A percentile compares a stretch with the other conserved stretches of the same genome.
These are phyloP conservation scores for Lucinisca nassula DNA, from an alignment of 2,888 invertebrate genomes.

Conservation along the genomic window DNA sequence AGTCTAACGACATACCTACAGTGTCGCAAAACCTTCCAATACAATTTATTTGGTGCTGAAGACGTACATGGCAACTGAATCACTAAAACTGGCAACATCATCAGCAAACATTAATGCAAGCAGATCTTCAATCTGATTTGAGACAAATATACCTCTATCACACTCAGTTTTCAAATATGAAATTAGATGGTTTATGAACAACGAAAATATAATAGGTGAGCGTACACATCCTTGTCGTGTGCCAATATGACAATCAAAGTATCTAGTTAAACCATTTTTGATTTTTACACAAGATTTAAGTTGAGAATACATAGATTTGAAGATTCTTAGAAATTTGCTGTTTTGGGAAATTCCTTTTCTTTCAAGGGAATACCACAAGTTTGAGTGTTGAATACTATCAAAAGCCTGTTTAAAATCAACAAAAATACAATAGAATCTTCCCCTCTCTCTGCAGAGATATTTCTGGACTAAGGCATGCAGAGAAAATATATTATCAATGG, in stretches of 20 bases:
- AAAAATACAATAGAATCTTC: constrained; percentile 7
- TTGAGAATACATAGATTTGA: constrained; percentile 10
- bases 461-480: constrained; percentile 1
- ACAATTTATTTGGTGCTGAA: constrained; percentile 30
- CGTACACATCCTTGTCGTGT: constrained; percentile 17
- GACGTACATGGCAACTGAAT: constrained; percentile 5
- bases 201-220: constrained; percentile 17
- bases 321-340: not conserved
- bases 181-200: constrained; percentile 13
- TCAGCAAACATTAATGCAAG: constrained; percentile 28
- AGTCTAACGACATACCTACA: constrained; percentile 32
- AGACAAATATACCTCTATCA: not conserved
- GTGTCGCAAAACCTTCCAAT: constrained; percentile 3
- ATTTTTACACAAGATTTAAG: not conserved
- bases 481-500: constrained; percentile 4
- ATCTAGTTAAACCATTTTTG: not conserved
- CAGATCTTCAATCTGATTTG: constrained; percentile 5
- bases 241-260: not conserved
- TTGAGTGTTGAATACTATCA: not conserved
- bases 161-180: not conserved
- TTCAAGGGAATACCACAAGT: not conserved
- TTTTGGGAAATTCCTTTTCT: constrained; percentile 10
- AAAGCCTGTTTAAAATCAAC: constrained; percentile 14
- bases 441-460: not conserved
- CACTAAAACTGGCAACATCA: constrained; percentile 20